A percentile compares a stretch with the other conserved stretches of the same genome.
These are phyloP conservation scores for Morone saxatilis DNA, from an alignment of 2,113 vertebrate species.

Conservation along the genomic window DNA sequence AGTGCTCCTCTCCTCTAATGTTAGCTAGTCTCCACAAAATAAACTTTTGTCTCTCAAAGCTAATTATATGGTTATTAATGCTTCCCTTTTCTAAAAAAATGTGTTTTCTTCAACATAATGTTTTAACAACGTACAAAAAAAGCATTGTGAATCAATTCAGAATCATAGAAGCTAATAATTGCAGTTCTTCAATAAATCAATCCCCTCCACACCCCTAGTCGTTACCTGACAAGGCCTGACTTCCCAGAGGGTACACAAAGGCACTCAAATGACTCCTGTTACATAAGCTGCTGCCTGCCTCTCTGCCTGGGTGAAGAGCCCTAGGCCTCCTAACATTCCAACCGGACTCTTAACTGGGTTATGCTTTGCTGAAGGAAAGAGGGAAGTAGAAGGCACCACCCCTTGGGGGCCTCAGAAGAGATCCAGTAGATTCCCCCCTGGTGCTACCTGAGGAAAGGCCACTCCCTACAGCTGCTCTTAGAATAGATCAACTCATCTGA, in stretches of 20 bases:
- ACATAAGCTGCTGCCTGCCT: conserved; percentile 73
- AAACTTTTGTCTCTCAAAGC: too few relatives aligned
- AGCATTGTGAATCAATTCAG: neutral
- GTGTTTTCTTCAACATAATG: neutral
- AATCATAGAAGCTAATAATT: neutral
- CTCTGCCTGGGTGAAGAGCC: conserved; percentile 39
- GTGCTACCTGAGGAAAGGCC: conserved; percentile 18
- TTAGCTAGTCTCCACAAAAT: neutral
- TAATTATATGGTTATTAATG: too few relatives aligned
- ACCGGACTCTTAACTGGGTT: conserved; percentile 63
- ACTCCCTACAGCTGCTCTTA: conserved; percentile 4
- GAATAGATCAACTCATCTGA: neutral
- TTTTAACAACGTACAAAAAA: neutral
- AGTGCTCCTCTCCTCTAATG: neutral
- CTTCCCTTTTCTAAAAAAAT: too few relatives aligned
- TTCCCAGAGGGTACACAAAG: conserved; percentile 73
- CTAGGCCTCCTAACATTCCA: conserved; percentile 66
- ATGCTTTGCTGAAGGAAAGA: conserved; percentile 42
- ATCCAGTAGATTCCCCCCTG: conserved; percentile 14
- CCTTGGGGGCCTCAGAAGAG: neutral
- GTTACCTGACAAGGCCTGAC: conserved; percentile 76
- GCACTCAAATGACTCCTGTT: conserved; percentile 79
- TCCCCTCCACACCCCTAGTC: neutral
- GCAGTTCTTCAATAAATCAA: too few relatives aligned
- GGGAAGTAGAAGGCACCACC: conserved; percentile 33